Evolutionary conservation across 2,113 vertebrate species (phyloP), one percentile per base, ranked within the genome.

Genomic region (Forbesichthys papilliferus): DNA sequence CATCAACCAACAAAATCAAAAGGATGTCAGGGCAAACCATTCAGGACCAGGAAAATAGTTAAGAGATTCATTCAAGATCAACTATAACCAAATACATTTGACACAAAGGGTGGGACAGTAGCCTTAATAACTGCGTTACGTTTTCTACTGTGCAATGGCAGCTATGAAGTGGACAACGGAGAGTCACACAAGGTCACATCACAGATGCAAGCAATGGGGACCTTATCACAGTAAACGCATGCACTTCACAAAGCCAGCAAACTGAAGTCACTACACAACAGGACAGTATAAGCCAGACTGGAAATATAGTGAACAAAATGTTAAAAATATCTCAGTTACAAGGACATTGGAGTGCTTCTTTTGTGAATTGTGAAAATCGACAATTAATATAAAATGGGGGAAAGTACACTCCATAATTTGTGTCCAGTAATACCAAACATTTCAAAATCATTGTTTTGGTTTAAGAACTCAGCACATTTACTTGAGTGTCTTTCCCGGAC

Each of bases 281-380:
- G 11, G 12, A 64, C 54, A 74, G 51, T 56, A 67, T 71, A 71
- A 54, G 46, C 20, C 63, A 82, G 20, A 71, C 8, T 65, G 9
- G 5, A 71, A 66, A 11, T 47, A 74, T 52, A 80, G 14, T 42
- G 5, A 8, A 42, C 36, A 53, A 78, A 76, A 75, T 83, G 87
- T 75, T 84, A 87, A 86, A 90, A 86, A 86, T 89, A 86, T 90
- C 70, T 86, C 84, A 62, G 84, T 69, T 55, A 88, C 73, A 84
- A 87, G 85, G 84, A 88, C 85, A 69, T 69, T 64, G 88, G 87
- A 90, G 87, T 90, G 87, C 89, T 90, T 42, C 5, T 42, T 42
- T 42, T 42, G 36, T 42, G 36, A 6, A 42, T 42, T 27, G 27
- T 27, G 27, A 27, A 27, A 27, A 27, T 27, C 27, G 2, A 27